These are phyloP conservation scores for Galemys pyrenaicus DNA, from an alignment of 2,113 vertebrate genomes.

Conservation along the genomic window DNA sequence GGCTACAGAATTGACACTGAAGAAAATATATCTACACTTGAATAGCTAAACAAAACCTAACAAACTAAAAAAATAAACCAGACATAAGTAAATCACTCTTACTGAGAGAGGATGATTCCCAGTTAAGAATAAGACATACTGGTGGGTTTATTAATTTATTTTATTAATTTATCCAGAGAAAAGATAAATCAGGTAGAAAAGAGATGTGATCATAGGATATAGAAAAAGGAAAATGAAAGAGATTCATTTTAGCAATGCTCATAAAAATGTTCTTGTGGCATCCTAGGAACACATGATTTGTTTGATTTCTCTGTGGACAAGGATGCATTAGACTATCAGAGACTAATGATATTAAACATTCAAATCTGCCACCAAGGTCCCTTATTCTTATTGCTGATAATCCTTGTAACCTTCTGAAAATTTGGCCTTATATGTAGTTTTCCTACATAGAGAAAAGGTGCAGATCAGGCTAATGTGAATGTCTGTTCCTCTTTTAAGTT, in stretches of 20 bases:
- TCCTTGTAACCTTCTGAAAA: constrained; percentile 24
- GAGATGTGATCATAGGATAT: background rate
- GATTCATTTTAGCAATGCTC: background rate
- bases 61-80: background rate
- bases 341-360: constrained; percentile 42
- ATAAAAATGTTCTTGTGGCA: background rate
- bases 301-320: constrained; percentile 14
- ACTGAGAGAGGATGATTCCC: background rate
- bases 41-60: background rate
- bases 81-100: background rate
- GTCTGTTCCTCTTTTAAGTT: background rate
- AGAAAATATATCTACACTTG: background rate
- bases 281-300: background rate
- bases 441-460: constrained; percentile 17
- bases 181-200: background rate
- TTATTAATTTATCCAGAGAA: constrained; percentile 7
- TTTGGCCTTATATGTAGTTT: constrained; percentile 12
- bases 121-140: background rate
- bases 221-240: background rate
- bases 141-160: background rate
- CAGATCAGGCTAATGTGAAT: background rate
- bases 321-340: background rate
- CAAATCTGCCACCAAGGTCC: background rate
- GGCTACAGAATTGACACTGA: background rate
- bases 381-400: constrained; percentile 37